A percentile compares a stretch with the other conserved stretches of the same genome.
Conservation (phyloP, 2,113 vertebrate species). For the Anoplopoma fimbria region DNA sequence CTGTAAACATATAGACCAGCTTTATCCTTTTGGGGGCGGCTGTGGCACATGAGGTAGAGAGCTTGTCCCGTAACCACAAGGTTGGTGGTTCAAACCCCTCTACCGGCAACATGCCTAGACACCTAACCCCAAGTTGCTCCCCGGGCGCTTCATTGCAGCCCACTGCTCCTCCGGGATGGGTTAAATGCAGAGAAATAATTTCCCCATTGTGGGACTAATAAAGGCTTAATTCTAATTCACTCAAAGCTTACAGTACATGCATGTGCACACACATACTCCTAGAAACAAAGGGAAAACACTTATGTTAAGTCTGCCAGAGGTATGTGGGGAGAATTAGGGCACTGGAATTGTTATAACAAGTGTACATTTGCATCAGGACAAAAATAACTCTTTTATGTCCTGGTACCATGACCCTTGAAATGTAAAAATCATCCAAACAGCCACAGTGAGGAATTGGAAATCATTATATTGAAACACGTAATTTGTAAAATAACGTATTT, state of each 20-base stretch:
- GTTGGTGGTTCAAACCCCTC: too few relatives aligned
- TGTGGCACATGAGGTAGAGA: too few relatives aligned
- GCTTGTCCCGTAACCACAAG: too few relatives aligned
- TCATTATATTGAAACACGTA: constrained; percentile 55
- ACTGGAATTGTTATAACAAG: constrained; percentile 42
- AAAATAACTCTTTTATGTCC: constrained; percentile 44
- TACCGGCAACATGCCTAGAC: too few relatives aligned
- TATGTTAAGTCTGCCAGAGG: neutral
- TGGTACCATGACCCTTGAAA: constrained; percentile 67
- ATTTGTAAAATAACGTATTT: constrained; percentile 52
- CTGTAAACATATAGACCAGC: constrained; percentile 24
- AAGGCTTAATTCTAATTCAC: too few relatives aligned
- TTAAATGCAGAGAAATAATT: too few relatives aligned
- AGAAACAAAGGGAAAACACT: constrained; percentile 16
- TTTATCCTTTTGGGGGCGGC: too few relatives aligned
- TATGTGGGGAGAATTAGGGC: too few relatives aligned
- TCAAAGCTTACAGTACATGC: neutral
- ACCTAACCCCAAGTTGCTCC: too few relatives aligned
- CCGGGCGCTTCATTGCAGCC: too few relatives aligned
- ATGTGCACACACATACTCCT: neutral
- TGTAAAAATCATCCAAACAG: constrained; percentile 58
- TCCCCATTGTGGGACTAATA: too few relatives aligned
- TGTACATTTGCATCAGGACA: constrained; percentile 41
- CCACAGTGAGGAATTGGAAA: constrained; percentile 34
- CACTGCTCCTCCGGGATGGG: too few relatives aligned